These are phyloP conservation scores for Myripristis murdjan DNA, from an alignment of 2,797 vertebrate genomes.

Conservation along the genomic window DNA sequence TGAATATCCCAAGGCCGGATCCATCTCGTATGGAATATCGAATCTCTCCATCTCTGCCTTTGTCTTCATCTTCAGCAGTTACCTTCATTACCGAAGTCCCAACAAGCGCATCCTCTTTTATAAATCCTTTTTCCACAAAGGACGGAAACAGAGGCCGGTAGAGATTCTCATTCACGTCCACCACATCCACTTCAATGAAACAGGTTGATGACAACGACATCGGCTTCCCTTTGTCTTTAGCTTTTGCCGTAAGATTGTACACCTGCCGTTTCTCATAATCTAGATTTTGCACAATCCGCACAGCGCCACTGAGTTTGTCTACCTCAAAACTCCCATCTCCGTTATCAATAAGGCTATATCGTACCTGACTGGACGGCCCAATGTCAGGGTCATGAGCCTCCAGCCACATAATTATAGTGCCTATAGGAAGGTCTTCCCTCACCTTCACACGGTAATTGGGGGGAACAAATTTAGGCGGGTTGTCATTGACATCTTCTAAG, in stretches of 20 bases:
- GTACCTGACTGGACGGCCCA: constrained; percentile 94
- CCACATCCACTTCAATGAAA: constrained; percentile 93
- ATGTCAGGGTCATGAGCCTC: constrained; percentile 95
- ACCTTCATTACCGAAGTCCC: constrained; percentile 94
- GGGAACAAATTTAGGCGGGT: constrained; percentile 94
- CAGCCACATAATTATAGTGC: constrained; percentile 94
- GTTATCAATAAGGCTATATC: constrained; percentile 93
- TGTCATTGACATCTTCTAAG: constrained; percentile 96
- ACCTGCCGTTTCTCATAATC: constrained; percentile 96
- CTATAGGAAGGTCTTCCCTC: constrained; percentile 95
- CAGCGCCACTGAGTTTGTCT: constrained; percentile 95
- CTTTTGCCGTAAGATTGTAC: constrained; percentile 94
- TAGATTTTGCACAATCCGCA: constrained; percentile 92
- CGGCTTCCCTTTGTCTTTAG: constrained; percentile 97
- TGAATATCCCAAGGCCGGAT: constrained; percentile 95
- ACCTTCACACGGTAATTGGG: constrained; percentile 93
- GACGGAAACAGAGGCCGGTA: constrained; percentile 90
- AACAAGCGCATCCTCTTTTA: constrained; percentile 92
- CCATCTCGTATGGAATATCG: constrained; percentile 96
- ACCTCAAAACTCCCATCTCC: constrained; percentile 95
- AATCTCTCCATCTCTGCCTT: constrained; percentile 92
- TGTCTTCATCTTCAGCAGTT: constrained; percentile 93
- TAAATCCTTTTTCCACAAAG: constrained; percentile 93
- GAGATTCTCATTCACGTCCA: constrained; percentile 98
- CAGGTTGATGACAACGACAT: constrained; percentile 93